Evolutionary conservation across 2,797 vertebrate species (phyloP), one percentile per base, ranked within the genome.

Genomic region (Malacoraja senta): DNA sequence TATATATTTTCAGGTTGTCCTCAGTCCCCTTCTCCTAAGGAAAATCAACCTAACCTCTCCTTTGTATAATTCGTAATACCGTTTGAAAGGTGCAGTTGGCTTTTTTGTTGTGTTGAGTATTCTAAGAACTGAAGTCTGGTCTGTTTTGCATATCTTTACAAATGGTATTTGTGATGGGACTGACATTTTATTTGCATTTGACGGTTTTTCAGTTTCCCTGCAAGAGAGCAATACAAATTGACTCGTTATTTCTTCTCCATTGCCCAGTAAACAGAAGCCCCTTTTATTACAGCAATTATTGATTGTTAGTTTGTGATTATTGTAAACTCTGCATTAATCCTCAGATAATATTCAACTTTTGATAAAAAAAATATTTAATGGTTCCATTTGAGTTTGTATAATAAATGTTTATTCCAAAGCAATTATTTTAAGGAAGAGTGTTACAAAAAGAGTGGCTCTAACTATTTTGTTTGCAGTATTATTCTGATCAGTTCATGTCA

Each of bases 111-210:
- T 53, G 44, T 53, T 53, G 12, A 74, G 17, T 21, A 24, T n/a
- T 61, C 32, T 88, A 65, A 65, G 29, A 0, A 0, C 53, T n/a
- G 19, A 44, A 83, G 1, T 44, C 1, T 88, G 61, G 2, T 88
- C 84, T 65, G 61, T 88, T 65, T 63, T 65, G 61, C 61, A 88
- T 88, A 19, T 19, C 8, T 8, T 17, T 65, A 65, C 61, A 65
- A n/a, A 17, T 58, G 83, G 53, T 32, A n/a, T n/a, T 86, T 38
- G 78, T 38, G 32, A 38, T 38, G 1, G 35, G 58, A 86, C 58
- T 63, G 83, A 86, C n/a, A 86, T 63, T n/a, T n/a, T 29, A 17
- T 86, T 63, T 86, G 83, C 83, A 63, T 86, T 86, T 86, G 58
- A 61, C 24, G 13, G 24, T 61, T 61, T 58, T 84, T 53, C 3